Evolutionary conservation across 1,140 invertebrate genomes (phyloP).

Genomic region (Pentalonia nigronervosa): DNA sequence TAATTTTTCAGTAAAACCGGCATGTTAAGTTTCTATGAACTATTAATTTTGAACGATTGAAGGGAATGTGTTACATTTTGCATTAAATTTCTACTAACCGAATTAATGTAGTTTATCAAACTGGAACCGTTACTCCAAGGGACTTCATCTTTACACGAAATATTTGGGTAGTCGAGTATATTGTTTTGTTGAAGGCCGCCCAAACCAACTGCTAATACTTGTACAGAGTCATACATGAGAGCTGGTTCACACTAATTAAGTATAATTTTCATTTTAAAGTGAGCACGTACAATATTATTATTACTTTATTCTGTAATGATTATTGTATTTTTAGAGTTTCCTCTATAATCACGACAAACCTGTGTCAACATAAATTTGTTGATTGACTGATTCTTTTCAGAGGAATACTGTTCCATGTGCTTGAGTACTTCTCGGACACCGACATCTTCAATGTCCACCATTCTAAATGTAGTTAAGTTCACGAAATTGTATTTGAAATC

Average conservation of each 20-base stretch:
- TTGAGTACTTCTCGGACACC: conserved; percentile 68
- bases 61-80: neutral
- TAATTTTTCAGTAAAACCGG: neutral
- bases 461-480: conserved; percentile 89
- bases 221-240: conserved; percentile 81
- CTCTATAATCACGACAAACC: conserved; percentile 63
- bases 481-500: conserved; percentile 94
- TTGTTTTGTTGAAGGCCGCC: conserved; percentile 74
- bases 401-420: conserved; percentile 72
- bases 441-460: conserved; percentile 72
- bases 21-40: neutral
- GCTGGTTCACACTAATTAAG: conserved; percentile 75
- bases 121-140: conserved; percentile 82
- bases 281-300: neutral
- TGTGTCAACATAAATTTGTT: conserved; percentile 70
- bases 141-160: conserved; percentile 75
- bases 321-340: neutral
- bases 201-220: conserved; percentile 76
- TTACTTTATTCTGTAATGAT: neutral
- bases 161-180: conserved; percentile 71
- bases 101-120: conserved; percentile 81
- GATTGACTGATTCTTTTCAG: conserved; percentile 67
- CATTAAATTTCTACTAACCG: conserved; percentile 67
- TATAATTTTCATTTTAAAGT: neutral
- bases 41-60: neutral